Base-by-base conservation (phyloP, 2,888 invertebrate species). In the Athrips mouffetella region DNA sequence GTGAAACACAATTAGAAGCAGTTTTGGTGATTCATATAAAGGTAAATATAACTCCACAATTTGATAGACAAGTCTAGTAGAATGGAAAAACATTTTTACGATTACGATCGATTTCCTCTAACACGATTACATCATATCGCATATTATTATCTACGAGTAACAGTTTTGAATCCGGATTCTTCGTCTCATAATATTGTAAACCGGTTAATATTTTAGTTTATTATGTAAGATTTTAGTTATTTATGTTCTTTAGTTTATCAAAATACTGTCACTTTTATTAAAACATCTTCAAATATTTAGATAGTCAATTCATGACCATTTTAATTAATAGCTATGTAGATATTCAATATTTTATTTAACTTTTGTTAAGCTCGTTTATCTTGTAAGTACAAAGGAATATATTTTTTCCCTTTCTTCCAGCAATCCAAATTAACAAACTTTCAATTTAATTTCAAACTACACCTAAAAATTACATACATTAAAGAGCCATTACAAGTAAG, bases 241-340 rank as follows among this genome's bases (percentile, higher is more conserved):
- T 44, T 30, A 10, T 10, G 11, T 21, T 41, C 20, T 7, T 23
- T 2, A 46, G 45, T 27, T 45, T 45, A 21, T n/a, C 31, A 27
- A 33, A 21, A 20, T 11, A 39, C 20, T 44, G 33, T 31, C 39
- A 48, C 50, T 48, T 49, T 48, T 42, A 57, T 56, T 52, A 57
- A 54, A 57, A 57, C 49, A 49, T 50, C 49, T 59, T 60, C 2
- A 39, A 23, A 23, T 23, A n/a, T n/a, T n/a, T n/a, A n/a, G n/a
- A n/a, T n/a, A n/a, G n/a, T n/a, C n/a, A n/a, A n/a, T n/a, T n/a
- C n/a, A n/a, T n/a, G n/a, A n/a, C n/a, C n/a, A n/a, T n/a, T n/a
- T n/a, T n/a, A n/a, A n/a, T n/a, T n/a, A n/a, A n/a, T n/a, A n/a
- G 13, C 5, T 11, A 8, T 15, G 40, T 15, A 40, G 25, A 40